Conservation (phyloP, 2,797 vertebrate genomes). For the Pampus argenteus region DNA sequence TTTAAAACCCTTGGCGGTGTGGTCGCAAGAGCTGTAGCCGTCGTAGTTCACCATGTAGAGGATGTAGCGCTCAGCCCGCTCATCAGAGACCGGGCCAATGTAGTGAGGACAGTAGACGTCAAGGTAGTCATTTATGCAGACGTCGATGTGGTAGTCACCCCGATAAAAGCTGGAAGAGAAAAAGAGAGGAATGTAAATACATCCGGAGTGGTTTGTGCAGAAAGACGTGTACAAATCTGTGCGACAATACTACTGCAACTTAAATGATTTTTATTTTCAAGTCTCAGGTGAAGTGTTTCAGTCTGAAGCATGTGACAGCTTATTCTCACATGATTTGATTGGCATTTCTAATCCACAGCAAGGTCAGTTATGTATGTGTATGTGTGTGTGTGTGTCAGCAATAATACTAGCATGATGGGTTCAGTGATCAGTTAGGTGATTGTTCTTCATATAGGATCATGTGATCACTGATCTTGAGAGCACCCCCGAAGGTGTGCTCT, state of each 20-base stretch:
- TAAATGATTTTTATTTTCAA: no score
- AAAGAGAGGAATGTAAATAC: neutral
- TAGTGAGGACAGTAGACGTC: conserved; percentile 99
- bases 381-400: conserved; percentile 16
- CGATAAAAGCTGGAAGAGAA: conserved; percentile 89
- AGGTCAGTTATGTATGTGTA: conserved; percentile 1
- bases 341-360: neutral
- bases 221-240: neutral
- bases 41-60: conserved; percentile 99
- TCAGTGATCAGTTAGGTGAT: neutral
- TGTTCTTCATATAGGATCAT: neutral
- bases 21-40: conserved; percentile 97
- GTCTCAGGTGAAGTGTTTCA: no score
- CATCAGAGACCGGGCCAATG: conserved; percentile 88
- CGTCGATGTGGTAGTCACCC: conserved; percentile 96
- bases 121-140: conserved; percentile 99
- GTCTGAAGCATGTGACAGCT: neutral
- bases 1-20: conserved; percentile 98
- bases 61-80: conserved; percentile 93
- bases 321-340: neutral
- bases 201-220: neutral
- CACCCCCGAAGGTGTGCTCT: conserved; percentile 15
- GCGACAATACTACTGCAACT: neutral
- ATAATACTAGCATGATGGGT: conserved; percentile 15
- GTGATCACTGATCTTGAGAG: conserved; percentile 21